Conservation (phyloP, 1,140 invertebrate genomes). For the Akabosia matsudoensis region DNA sequence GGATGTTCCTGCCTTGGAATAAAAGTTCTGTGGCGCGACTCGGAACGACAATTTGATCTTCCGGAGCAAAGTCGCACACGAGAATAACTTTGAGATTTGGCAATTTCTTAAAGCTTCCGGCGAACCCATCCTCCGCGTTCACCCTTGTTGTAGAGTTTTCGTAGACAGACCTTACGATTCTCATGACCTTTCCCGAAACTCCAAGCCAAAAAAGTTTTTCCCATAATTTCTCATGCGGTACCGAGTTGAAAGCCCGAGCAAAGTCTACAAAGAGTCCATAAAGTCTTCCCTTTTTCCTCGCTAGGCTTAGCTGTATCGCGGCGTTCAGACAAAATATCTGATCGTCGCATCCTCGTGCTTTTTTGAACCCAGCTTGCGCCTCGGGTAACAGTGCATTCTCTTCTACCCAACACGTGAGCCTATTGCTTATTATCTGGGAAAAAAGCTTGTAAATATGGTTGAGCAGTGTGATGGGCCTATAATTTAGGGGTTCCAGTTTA, state of each 20-base stretch:
- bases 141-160: conserved; percentile 19
- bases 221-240: conserved; percentile 42
- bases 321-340: conserved; percentile 40
- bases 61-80: too few species aligned
- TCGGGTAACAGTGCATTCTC: conserved; percentile 21
- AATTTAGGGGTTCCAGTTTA: conserved; percentile 40
- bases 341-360: conserved; percentile 20
- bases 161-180: conserved; percentile 42
- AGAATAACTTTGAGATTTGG: too few species aligned
- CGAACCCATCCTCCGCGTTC: conserved; percentile 18
- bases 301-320: conserved; percentile 36
- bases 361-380: conserved; percentile 30
- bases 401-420: conserved; percentile 30
- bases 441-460: conserved; percentile 45
- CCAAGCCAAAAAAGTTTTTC: conserved; percentile 41
- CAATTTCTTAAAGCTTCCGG: too few species aligned
- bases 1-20: too few species aligned
- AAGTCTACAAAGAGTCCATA: conserved; percentile 39
- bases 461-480: conserved; percentile 45
- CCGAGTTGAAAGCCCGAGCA: conserved; percentile 43
- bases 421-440: conserved; percentile 40
- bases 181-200: conserved; percentile 42
- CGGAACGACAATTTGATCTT: too few species aligned
- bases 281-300: neutral
- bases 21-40: too few species aligned